A percentile compares a stretch with the other conserved stretches of the same genome.
These are phyloP conservation scores for Anarhynchus alexandrinus DNA, from an alignment of 2,113 vertebrate species.

Conservation along the genomic window DNA sequence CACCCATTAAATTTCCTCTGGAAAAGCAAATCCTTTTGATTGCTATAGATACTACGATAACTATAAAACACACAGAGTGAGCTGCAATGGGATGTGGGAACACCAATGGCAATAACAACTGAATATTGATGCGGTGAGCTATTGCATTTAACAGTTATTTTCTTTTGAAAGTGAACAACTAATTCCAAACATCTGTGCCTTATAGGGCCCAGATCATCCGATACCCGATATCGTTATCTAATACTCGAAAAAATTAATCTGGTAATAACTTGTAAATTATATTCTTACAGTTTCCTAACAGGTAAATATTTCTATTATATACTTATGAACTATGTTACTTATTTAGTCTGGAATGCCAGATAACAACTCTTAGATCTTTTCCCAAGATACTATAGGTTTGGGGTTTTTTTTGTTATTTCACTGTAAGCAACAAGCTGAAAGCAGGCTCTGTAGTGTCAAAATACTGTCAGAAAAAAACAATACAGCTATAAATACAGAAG, in stretches of 20 bases:
- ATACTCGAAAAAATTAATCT: conserved; percentile 5
- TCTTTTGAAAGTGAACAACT: neutral
- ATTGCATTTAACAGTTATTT: neutral
- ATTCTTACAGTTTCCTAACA: neutral
- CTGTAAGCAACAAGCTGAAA: neutral
- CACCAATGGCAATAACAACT: neutral
- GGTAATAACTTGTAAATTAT: neutral
- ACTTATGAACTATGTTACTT: neutral
- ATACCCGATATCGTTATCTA: neutral
- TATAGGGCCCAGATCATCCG: neutral
- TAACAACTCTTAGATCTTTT: neutral
- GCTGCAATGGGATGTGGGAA: neutral
- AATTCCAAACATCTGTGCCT: neutral
- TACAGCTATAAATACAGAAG: neutral
- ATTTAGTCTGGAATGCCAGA: neutral
- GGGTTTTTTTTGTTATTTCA: neutral
- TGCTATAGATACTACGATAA: neutral
- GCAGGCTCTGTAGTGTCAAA: neutral
- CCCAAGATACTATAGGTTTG: neutral
- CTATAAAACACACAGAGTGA: neutral
- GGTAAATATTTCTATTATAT: neutral
- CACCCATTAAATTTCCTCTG: neutral
- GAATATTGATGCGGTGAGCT: neutral
- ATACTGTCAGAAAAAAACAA: neutral
- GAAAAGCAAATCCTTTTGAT: neutral